These are phyloP conservation scores for Fregetta grallaria DNA, from an alignment of 2,113 vertebrate species.

Conservation along the genomic window DNA sequence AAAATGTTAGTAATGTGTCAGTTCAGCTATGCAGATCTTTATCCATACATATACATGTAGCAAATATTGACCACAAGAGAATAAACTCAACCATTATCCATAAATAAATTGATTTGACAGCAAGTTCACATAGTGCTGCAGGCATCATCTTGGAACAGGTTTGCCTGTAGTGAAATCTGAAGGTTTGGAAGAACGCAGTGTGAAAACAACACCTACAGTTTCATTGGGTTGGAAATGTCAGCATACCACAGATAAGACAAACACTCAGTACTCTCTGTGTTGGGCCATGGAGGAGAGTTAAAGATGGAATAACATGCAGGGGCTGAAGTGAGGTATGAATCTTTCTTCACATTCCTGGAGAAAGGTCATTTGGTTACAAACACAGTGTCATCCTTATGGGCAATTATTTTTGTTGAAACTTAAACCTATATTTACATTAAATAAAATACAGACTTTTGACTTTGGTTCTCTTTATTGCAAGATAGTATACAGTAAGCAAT, in stretches of 20 bases:
- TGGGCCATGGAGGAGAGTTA: conserved; percentile 9
- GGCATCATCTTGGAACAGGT: conserved; percentile 55
- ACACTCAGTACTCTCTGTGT: background rate
- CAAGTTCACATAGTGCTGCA: conserved; percentile 48
- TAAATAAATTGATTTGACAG: conserved; percentile 55
- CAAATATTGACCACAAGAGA: conserved; percentile 29
- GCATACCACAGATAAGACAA: background rate
- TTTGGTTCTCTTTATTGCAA: background rate
- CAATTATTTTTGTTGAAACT: conserved; percentile 16
- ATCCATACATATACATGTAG: background rate
- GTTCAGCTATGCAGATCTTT: background rate
- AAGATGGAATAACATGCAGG: conserved; percentile 17
- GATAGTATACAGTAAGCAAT: background rate
- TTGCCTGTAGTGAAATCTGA: conserved; percentile 31
- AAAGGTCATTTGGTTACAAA: background rate
- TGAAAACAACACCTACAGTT: conserved; percentile 18
- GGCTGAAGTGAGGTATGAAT: background rate
- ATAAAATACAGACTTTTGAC: background rate
- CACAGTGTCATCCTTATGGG: background rate
- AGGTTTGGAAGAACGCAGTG: background rate
- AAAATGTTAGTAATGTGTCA: background rate
- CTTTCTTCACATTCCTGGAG: background rate
- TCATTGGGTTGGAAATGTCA: background rate
- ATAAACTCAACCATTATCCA: background rate
- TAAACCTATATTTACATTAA: background rate